Percentiles rank a stretch among this genome's conserved stretches.
Evolutionary conservation across 2,888 invertebrate genomes (phyloP).

Genomic region (Apocheima hispidaria): DNA sequence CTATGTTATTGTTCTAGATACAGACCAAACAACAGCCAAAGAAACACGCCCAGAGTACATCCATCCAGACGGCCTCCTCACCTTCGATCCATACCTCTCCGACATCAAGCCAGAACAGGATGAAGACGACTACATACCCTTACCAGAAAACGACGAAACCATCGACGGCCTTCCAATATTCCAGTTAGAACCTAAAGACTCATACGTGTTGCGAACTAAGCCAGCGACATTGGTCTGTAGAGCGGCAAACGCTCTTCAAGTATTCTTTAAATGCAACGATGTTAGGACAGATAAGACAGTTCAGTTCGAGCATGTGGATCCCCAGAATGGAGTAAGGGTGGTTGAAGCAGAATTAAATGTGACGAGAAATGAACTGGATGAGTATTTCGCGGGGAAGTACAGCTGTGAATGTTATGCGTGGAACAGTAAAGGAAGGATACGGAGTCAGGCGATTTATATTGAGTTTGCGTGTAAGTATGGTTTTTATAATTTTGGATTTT

Average conservation of each 20-base stretch:
- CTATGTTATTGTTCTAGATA: conserved; percentile 60
- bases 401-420: conserved; percentile 95
- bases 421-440: conserved; percentile 91
- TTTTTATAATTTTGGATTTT: not conserved
- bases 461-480: conserved; percentile 94
- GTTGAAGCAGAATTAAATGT: conserved; percentile 92
- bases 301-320: conserved; percentile 91
- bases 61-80: conserved; percentile 76
- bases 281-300: conserved; percentile 84
- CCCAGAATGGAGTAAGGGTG: conserved; percentile 91
- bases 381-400: conserved; percentile 92
- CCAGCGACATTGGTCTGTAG: conserved; percentile 95
- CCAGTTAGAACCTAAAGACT: conserved; percentile 93
- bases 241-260: conserved; percentile 95
- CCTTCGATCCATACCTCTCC: conserved; percentile 77
- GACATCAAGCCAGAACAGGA: conserved; percentile 76
- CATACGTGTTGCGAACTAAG: conserved; percentile 95
- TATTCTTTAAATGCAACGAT: conserved; percentile 92
- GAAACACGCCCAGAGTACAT: conserved; percentile 79
- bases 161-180: conserved; percentile 93
- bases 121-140: conserved; percentile 81
- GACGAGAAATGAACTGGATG: conserved; percentile 92
- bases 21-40: conserved; percentile 74
- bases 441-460: conserved; percentile 91
- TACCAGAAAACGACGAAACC: conserved; percentile 86